phyloP scores from a whole-genome alignment of 2,888 invertebrate genomes.

The Bedellia somnulentella region DNA sequence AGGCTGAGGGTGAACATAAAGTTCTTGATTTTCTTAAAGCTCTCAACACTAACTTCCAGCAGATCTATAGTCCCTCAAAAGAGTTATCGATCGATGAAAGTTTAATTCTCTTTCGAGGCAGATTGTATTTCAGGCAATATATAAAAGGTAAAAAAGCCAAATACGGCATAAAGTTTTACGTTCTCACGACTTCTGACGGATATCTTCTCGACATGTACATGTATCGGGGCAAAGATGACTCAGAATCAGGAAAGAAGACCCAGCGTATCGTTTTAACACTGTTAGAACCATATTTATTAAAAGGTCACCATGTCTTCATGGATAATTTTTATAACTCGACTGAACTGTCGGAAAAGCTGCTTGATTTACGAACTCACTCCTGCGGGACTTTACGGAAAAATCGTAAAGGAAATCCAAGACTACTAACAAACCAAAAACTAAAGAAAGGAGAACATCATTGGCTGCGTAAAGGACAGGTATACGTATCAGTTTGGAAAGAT shows the following conservation, averaged over 20 bases:
- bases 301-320: no score
- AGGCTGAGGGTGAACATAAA: background rate
- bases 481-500: background rate
- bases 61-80: background rate
- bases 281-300: background rate
- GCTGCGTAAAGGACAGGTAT: background rate
- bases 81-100: background rate
- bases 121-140: background rate
- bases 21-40: background rate
- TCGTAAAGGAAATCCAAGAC: constrained; percentile 1
- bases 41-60: background rate
- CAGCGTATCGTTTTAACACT: background rate
- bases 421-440: background rate
- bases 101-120: background rate
- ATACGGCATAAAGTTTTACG: background rate
- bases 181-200: background rate
- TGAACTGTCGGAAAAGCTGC: background rate
- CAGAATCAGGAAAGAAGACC: background rate
- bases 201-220: background rate
- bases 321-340: background rate
- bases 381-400: background rate
- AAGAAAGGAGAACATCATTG: background rate
- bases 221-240: background rate
- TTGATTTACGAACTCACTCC: background rate
- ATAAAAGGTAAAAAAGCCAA: background rate